Conservation (phyloP, 2,113 vertebrate genomes). For the Poeciliopsis retropinna region DNA sequence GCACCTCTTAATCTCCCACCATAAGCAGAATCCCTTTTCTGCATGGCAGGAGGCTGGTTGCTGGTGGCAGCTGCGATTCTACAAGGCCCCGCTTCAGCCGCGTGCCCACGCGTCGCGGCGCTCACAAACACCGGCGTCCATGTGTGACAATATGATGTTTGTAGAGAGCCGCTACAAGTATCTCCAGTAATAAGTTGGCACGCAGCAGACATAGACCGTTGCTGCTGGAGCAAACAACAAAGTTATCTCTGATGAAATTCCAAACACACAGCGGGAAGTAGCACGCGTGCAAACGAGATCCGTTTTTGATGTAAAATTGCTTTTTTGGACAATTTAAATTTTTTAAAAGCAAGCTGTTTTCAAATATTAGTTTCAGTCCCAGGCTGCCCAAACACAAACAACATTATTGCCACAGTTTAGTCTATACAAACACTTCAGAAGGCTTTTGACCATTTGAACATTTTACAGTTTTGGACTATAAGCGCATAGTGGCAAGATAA, state of each 20-base stretch:
- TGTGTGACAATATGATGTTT: conserved; percentile 82
- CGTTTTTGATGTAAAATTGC: conserved; percentile 44
- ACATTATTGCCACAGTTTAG: conserved; percentile 7
- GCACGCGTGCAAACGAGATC: conserved; percentile 46
- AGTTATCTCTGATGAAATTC: conserved; percentile 67
- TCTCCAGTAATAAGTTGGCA: conserved; percentile 75
- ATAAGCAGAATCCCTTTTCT: conserved; percentile 76
- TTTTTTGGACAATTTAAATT: conserved; percentile 48
- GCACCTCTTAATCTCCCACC: conserved; percentile 70
- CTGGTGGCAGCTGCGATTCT: conserved; percentile 63
- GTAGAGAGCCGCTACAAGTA: conserved; percentile 75
- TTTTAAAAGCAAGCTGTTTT: conserved; percentile 32
- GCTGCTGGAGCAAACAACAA: conserved; percentile 66
- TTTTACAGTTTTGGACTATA: conserved; percentile 7
- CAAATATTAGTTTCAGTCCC: conserved; percentile 9
- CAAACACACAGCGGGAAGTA: conserved; percentile 50
- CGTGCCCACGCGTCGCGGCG: conserved; percentile 70
- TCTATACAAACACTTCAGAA: conserved; percentile 4
- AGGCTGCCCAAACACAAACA: not conserved
- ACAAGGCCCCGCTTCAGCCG: conserved; percentile 58
- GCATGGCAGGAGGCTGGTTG: conserved; percentile 65
- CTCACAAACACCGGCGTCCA: conserved; percentile 79
- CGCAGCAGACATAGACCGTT: conserved; percentile 46
- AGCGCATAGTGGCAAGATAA: not conserved
- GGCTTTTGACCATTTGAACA: not conserved